Base-by-base conservation (phyloP, 2,888 invertebrate species). In the Thysanoteuthis rhombus region DNA sequence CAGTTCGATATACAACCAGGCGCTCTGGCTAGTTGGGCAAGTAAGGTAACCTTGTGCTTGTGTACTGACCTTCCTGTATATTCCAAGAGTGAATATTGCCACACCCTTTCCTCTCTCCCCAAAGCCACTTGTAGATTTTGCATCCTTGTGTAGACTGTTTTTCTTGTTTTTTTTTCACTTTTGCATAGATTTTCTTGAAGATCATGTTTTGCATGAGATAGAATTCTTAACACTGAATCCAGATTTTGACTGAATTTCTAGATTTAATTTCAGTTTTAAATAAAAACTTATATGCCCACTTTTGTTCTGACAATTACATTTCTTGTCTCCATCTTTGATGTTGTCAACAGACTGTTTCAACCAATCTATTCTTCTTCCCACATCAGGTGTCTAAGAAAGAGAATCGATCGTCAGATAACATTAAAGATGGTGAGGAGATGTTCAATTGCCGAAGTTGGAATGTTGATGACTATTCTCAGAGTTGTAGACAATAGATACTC, bases 1-100 rank as follows among this genome's bases (percentile, higher is more conserved):
- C 42, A 90, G 90, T 90, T 90, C 40, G 90, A 90, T 90, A 40
- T 90, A 25, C 42, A 90, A 40, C 38, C 40, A 90, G 90, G 32
- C 28, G 90, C 90, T 90, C 90, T 90, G 90, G 90, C 32, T 90
- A 42, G 42, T 40, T 32, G 90, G 42, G 90, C 90, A n/a, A 90
- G 19, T 32, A 36, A 90, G 90, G 90, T 90, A 90, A 90, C 39
- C 90, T 36, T 12, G 25, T 58, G 58, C 58, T 58, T 58, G 90
- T 90, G 90, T 22, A 90, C 90, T 38, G 39, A 39, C 90, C 40
- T 40, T 90, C 40, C 90, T 42, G 39, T 40, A 32, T 38, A 90
- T 32, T 36, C 25, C 39, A 22, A 90, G 90, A 90, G 40, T 90
- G 90, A 90, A 90, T 40, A 90, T 38, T 38, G 25, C 39, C 40